A percentile compares a stretch with the other conserved stretches of the same genome.
Evolutionary conservation across 1,140 invertebrate genomes (phyloP).

Genomic region (Asbolus verrucosus): DNA sequence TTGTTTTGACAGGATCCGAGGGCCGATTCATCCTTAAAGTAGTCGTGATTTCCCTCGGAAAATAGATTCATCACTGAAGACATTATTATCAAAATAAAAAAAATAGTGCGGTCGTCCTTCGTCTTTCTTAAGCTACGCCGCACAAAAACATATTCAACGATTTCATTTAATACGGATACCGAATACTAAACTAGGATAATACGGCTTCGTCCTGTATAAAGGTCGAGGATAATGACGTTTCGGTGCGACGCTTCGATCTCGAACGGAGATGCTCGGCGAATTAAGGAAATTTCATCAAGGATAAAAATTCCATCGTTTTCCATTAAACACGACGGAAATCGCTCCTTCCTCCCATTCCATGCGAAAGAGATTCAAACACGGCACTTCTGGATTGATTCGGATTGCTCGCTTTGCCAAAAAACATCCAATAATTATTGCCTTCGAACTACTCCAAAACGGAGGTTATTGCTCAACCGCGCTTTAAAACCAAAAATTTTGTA

Average conservation of each 20-base stretch:
- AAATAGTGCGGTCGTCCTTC: background rate
- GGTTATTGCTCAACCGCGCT: no score
- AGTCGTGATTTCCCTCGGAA: background rate
- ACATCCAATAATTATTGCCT: no score
- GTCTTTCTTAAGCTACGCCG: background rate
- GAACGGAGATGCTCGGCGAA: no score
- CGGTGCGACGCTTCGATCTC: no score
- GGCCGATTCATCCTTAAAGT: background rate
- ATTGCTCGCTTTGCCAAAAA: no score
- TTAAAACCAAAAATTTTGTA: no score
- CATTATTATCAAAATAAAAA: background rate
- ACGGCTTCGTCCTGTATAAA: background rate
- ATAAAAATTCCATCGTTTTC: background rate
- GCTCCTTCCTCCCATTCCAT: no score
- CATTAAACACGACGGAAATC: background rate
- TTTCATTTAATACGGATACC: background rate
- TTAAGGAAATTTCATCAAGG: background rate
- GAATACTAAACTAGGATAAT: background rate
- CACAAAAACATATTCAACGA: background rate
- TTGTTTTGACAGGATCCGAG: background rate
- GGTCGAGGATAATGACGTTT: slow-evolving; percentile 1
- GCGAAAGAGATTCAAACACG: no score
- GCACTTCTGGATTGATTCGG: no score
- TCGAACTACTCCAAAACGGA: no score
- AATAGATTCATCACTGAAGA: background rate